Evolutionary conservation across 2,888 invertebrate genomes (phyloP), one percentile per base, ranked within the genome.

Genomic region (Pseudococcus longispinus): DNA sequence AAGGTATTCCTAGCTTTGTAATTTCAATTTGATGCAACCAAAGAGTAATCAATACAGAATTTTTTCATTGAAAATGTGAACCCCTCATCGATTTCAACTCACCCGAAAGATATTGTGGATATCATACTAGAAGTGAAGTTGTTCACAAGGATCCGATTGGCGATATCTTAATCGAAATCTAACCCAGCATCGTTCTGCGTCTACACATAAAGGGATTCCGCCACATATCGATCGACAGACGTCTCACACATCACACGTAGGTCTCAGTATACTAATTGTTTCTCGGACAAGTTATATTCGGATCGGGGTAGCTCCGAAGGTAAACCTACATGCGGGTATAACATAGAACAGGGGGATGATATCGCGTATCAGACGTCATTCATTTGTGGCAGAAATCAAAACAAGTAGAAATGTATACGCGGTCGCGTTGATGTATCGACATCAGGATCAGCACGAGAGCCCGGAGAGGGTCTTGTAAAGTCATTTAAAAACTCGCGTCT

Each of bases 301-400:
- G 6, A 55, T 55, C 13, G 23, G 60, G 60, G 20, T 20, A 23
- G 23, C 4, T 55, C n/a, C 2, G 23, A 6, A 8, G 9, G 5
- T 37, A 37, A 37, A 37, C 37, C 37, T 20, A 60, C 23, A 60
- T n/a, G n/a, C 20, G 9, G 18, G 51, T 13, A 9, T n/a, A n/a
- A 3, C 55, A n/a, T 37, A 0, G n/a, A 60, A 60, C 9, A 23
- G 23, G 60, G 60, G 60, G 23, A 51, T 51, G 20, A 60, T 60
- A 60, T 15, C 23, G 23, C 23, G 23, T 60, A 29, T 74, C 74
- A 37, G 18, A 32, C 74, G 74, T 74, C 74, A 74, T 74, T 74
- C 74, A 74, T 37, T 60, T 60, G 60, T 60, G 60, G 77, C 77
- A 42, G 37, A 37, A 80, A 80, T 80, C 77, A 80, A 80, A 80